Conservation (phyloP, 2,888 invertebrate species). For the Drosophila parthenogenetica region DNA sequence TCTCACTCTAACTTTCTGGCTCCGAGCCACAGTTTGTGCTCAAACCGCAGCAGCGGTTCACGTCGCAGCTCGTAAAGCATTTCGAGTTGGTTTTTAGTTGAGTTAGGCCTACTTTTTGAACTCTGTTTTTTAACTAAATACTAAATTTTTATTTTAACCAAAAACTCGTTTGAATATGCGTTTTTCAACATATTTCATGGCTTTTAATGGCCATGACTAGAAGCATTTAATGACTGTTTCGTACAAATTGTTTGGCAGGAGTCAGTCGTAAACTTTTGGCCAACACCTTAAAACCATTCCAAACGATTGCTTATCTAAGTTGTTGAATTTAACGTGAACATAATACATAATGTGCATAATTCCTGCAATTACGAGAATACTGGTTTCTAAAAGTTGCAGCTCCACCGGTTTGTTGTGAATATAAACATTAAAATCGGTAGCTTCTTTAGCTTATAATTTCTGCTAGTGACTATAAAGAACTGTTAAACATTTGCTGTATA, state of each 20-base stretch:
- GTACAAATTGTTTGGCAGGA: conserved; percentile 31
- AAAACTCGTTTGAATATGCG: conserved; percentile 22
- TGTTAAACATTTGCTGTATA: background rate
- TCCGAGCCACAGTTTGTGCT: conserved; percentile 8
- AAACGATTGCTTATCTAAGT: conserved; percentile 9
- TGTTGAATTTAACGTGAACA: conserved; percentile 8
- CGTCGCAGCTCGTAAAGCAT: conserved; percentile 29
- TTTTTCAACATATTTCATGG: conserved; percentile 28
- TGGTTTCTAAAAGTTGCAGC: background rate
- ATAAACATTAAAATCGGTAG: background rate
- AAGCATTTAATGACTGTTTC: conserved; percentile 39
- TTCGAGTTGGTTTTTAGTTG: conserved; percentile 28
- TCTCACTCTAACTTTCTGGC: background rate
- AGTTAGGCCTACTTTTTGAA: conserved; percentile 38
- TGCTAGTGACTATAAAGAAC: background rate
- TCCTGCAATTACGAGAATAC: background rate
- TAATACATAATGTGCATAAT: background rate
- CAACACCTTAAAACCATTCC: conserved; percentile 10
- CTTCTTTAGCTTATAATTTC: background rate
- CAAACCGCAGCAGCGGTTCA: conserved; percentile 5
- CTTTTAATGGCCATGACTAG: conserved; percentile 36
- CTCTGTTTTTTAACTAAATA: conserved; percentile 12
- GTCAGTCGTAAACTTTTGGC: conserved; percentile 18
- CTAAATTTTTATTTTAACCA: conserved; percentile 14
- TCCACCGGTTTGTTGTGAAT: too few species aligned